Evolutionary conservation across 2,888 invertebrate genomes (phyloP).

Genomic region (Dasysyrphus tricinctus): DNA sequence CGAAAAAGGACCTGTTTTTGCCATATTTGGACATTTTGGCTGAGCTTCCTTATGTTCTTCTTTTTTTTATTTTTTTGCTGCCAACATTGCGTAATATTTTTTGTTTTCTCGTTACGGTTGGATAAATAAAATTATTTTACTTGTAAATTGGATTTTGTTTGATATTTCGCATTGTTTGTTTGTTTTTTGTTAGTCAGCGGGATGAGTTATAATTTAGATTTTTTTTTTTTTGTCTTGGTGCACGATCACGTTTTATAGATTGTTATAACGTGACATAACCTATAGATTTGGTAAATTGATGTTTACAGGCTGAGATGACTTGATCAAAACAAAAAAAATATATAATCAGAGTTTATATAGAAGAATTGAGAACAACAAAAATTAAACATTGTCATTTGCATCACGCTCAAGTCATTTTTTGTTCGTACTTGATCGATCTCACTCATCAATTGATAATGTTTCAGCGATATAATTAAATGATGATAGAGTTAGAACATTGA

Average conservation of each 20-base stretch:
- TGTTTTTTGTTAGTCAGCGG: constrained; percentile 3
- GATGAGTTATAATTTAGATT: constrained; percentile 47
- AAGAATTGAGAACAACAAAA: neutral
- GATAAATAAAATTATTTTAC: constrained; percentile 47
- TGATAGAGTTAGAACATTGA: constrained; percentile 14
- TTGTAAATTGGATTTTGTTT: constrained; percentile 60
- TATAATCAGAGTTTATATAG: constrained; percentile 35
- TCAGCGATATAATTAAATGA: constrained; percentile 41
- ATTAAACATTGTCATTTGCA: constrained; percentile 48
- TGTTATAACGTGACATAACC: constrained; percentile 55
- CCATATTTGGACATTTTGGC: constrained; percentile 54
- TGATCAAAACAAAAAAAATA: constrained; percentile 26
- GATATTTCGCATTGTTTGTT: constrained; percentile 35
- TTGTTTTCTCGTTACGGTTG: constrained; percentile 47
- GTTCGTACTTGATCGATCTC: constrained; percentile 38
- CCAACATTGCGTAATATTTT: constrained; percentile 50
- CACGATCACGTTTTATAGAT: constrained; percentile 61
- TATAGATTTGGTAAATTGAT: constrained; percentile 47
- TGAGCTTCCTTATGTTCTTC: constrained; percentile 19
- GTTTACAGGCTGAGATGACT: constrained; percentile 28
- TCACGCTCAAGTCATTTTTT: constrained; percentile 33
- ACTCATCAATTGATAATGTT: constrained; percentile 25
- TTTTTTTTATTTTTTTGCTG: neutral
- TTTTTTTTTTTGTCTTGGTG: constrained; percentile 20
- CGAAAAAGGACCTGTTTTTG: constrained; percentile 56